Evolutionary conservation across 2,888 invertebrate species (phyloP).

Genomic region (Unio pictorum): DNA sequence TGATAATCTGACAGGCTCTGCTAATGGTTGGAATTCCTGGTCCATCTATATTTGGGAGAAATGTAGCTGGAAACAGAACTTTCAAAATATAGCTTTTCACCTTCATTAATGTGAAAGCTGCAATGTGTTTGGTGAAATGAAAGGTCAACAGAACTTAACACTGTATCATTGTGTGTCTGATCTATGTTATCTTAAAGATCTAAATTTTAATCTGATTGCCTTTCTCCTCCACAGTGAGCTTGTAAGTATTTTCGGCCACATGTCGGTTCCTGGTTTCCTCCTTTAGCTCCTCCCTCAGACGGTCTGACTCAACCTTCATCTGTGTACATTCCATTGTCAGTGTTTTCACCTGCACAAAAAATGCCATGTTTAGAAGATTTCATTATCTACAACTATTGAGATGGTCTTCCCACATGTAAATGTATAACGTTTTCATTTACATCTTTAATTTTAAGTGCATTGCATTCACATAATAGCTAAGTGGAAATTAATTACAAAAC

Average conservation of each 20-base stretch:
- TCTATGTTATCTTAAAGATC: too few species aligned
- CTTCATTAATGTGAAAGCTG: too few species aligned
- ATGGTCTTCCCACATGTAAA: background rate
- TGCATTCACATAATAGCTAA: too few species aligned
- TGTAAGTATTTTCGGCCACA: slow-evolving; percentile 41
- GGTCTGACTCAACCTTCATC: slow-evolving; percentile 35
- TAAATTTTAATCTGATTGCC: slow-evolving; percentile 3
- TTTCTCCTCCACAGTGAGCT: slow-evolving; percentile 40
- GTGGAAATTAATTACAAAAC: too few species aligned
- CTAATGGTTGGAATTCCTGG: too few species aligned
- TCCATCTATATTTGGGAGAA: too few species aligned
- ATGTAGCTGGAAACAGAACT: too few species aligned
- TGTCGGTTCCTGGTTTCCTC: slow-evolving; percentile 42
- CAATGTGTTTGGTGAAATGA: too few species aligned
- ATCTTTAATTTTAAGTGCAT: background rate
- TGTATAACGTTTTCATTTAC: background rate
- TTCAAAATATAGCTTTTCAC: too few species aligned
- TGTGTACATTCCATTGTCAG: slow-evolving; percentile 39
- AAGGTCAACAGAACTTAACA: too few species aligned
- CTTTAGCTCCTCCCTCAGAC: slow-evolving; percentile 44
- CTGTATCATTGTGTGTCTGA: too few species aligned
- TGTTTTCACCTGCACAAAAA: slow-evolving; percentile 37
- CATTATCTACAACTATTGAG: background rate
- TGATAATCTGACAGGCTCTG: too few species aligned
- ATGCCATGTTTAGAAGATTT: background rate